These are phyloP conservation scores for Chaunax sp. DNA, from an alignment of 2,797 vertebrate species.

Conservation along the genomic window DNA sequence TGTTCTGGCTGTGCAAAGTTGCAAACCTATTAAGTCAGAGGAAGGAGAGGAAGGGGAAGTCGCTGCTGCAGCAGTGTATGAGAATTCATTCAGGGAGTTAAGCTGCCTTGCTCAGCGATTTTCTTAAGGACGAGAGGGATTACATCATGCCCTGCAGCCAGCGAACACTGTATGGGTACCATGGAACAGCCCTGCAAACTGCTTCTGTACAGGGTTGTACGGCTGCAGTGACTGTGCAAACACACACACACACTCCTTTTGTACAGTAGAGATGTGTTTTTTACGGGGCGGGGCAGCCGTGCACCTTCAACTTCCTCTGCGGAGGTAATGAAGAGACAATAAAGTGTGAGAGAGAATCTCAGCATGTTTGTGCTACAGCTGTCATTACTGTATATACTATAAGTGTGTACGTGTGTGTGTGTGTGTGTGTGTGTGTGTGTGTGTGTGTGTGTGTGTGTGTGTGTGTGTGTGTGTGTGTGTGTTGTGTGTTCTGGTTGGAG, in stretches of 20 bases:
- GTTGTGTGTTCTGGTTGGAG: conserved; percentile 14
- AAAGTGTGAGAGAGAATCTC: background rate
- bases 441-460: background rate
- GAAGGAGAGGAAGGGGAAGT: conserved; percentile 19
- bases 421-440: background rate
- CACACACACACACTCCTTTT: background rate
- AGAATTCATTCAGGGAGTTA: conserved; percentile 55
- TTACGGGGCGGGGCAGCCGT: conserved; percentile 2
- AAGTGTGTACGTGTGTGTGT: no score
- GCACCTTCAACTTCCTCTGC: conserved; percentile 29
- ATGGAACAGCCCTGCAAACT: conserved; percentile 32
- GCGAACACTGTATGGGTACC: conserved; percentile 44
- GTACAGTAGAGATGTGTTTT: conserved; percentile 2
- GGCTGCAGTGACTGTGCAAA: conserved; percentile 24
- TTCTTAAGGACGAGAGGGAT: conserved; percentile 55
- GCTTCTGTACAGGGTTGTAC: conserved; percentile 7
- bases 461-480: background rate
- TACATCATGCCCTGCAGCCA: conserved; percentile 67
- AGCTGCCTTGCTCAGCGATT: conserved; percentile 68
- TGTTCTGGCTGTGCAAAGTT: conserved; percentile 1
- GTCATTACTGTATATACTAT: background rate
- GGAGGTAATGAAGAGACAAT: conserved; percentile 43
- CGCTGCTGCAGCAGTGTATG: conserved; percentile 46
- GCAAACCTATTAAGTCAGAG: conserved; percentile 35
- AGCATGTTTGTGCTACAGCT: conserved; percentile 13